These are phyloP conservation scores for Isaurus tuberculatus DNA, from an alignment of 92 coral and sea anemone genomes.

Conservation along the genomic window DNA sequence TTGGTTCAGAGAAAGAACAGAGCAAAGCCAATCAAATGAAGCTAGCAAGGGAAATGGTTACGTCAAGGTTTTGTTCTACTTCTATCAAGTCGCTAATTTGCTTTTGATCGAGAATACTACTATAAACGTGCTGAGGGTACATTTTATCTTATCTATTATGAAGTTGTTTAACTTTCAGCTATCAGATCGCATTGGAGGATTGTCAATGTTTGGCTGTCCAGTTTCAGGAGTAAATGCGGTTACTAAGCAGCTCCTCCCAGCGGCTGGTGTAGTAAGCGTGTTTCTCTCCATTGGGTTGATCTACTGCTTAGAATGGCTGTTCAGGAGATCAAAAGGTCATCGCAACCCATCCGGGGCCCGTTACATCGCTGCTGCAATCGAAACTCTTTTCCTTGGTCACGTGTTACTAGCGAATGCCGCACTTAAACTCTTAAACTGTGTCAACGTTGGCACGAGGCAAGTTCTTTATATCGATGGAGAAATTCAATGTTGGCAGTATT, in stretches of 20 bases:
- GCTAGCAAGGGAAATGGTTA: slow-evolving; percentile 34
- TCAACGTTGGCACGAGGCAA: slow-evolving; percentile 12
- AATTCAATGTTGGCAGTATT: slow-evolving; percentile 44
- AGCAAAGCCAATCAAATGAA: neutral
- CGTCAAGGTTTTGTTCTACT: slow-evolving; percentile 60
- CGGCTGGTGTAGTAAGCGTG: slow-evolving; percentile 25
- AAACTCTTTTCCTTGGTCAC: slow-evolving; percentile 39
- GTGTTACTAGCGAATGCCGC: slow-evolving; percentile 26
- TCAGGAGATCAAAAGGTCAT: neutral
- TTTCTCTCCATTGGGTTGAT: slow-evolving; percentile 9
- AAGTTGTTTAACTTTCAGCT: slow-evolving; percentile 54
- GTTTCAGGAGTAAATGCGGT: slow-evolving; percentile 26
- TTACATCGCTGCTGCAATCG: slow-evolving; percentile 42
- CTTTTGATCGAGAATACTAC: slow-evolving; percentile 52
- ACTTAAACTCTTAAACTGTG: slow-evolving; percentile 37
- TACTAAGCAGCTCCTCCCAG: slow-evolving; percentile 33
- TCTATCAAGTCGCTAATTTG: slow-evolving; percentile 60
- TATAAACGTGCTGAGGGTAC: slow-evolving; percentile 35
- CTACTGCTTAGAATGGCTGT: slow-evolving; percentile 9
- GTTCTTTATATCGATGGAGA: slow-evolving; percentile 41
- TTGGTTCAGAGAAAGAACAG: slow-evolving; percentile 46
- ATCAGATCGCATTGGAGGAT: slow-evolving; percentile 21
- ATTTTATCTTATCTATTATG: slow-evolving; percentile 26
- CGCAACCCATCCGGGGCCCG: slow-evolving; percentile 2
- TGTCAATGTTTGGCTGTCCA: slow-evolving; percentile 20